Evolutionary conservation across 2,888 invertebrate genomes (phyloP).

Genomic region (Phytoseiulus persimilis): DNA sequence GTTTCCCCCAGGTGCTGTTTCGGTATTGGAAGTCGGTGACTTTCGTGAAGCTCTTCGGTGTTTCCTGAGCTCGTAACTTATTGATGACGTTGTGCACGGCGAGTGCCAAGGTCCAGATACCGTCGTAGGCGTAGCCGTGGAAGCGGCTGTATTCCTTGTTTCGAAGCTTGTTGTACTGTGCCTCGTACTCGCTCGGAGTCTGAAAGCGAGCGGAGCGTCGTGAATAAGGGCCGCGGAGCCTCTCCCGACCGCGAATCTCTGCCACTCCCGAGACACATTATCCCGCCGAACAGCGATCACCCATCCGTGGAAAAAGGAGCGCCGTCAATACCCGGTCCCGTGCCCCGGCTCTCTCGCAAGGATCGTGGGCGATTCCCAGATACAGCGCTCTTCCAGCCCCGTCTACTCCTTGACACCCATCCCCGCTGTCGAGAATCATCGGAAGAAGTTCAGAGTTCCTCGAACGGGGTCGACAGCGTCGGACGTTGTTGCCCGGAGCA

Average conservation of each 20-base stretch:
- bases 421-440: too few species aligned
- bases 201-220: constrained; percentile 52
- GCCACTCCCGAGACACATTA: neutral
- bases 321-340: too few species aligned
- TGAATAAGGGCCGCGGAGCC: neutral
- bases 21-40: constrained; percentile 66
- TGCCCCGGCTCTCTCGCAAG: too few species aligned
- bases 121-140: constrained; percentile 97
- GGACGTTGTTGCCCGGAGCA: too few species aligned
- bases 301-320: neutral
- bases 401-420: too few species aligned
- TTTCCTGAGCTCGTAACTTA: constrained; percentile 53
- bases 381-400: too few species aligned
- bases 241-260: neutral
- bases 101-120: constrained; percentile 92
- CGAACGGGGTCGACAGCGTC: too few species aligned
- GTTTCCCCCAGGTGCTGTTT: constrained; percentile 70
- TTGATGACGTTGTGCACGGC: constrained; percentile 84
- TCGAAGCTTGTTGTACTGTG: constrained; percentile 71
- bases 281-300: neutral
- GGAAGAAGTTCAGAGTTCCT: too few species aligned
- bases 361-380: too few species aligned
- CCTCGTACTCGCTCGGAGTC: constrained; percentile 80
- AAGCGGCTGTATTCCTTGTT: constrained; percentile 80
- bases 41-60: constrained; percentile 40